phyloP scores from a whole-genome alignment of 1,140 invertebrate species.

The Venustaconcha ellipsiformis region DNA sequence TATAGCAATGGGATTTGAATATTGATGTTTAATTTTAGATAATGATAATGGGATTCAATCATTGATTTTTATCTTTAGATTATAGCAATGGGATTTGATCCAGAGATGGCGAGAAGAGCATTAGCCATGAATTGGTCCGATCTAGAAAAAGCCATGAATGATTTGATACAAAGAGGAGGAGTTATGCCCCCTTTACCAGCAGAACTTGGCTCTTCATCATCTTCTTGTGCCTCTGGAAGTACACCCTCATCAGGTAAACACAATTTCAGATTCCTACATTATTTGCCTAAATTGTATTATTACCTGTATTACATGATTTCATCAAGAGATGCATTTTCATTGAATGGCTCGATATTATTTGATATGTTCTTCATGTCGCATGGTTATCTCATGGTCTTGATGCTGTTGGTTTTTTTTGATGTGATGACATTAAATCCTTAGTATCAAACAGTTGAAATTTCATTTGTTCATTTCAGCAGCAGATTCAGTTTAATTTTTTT shows the following conservation, averaged over 20 bases:
- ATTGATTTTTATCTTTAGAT: slow-evolving; percentile 59
- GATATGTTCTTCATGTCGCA: too few relatives aligned
- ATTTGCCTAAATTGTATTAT: background rate
- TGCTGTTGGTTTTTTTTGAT: background rate
- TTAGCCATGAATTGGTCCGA: slow-evolving; percentile 73
- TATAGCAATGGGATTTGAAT: background rate
- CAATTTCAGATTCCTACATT: too few relatives aligned
- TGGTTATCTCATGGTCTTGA: too few relatives aligned
- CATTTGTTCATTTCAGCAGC: too few relatives aligned
- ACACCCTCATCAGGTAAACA: slow-evolving; percentile 7
- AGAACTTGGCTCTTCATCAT: slow-evolving; percentile 6
- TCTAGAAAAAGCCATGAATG: slow-evolving; percentile 73
- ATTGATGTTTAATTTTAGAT: background rate
- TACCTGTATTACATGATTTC: background rate
- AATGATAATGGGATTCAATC: background rate
- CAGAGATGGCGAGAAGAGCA: slow-evolving; percentile 71
- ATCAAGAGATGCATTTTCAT: background rate
- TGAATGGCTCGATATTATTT: too few relatives aligned
- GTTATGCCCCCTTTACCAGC: slow-evolving; percentile 19
- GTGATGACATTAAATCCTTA: background rate
- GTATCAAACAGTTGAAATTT: background rate
- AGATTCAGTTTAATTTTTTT: too few relatives aligned
- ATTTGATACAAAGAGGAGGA: slow-evolving; percentile 54
- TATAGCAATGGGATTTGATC: slow-evolving; percentile 75
- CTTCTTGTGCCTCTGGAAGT: slow-evolving; percentile 10